phyloP scores from a whole-genome alignment of 2,113 vertebrate species.

The Ginglymostoma cirratum region DNA sequence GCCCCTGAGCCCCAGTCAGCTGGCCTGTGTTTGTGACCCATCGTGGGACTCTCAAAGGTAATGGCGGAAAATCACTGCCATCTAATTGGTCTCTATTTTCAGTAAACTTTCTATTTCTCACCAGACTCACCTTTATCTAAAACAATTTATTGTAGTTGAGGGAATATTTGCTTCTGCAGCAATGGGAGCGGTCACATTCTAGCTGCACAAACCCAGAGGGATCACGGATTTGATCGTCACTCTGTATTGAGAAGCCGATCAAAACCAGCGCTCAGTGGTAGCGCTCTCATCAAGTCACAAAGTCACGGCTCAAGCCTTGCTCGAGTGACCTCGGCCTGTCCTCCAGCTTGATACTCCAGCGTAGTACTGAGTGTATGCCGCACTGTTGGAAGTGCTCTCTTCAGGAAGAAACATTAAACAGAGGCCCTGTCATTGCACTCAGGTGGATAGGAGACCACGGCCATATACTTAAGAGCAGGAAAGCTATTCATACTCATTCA shows the following conservation, averaged over 20 bases:
- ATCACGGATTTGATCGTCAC: background rate
- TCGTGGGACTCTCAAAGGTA: background rate
- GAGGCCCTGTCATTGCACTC: background rate
- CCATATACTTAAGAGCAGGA: background rate
- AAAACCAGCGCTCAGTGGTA: background rate
- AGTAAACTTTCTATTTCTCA: background rate
- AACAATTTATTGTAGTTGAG: background rate
- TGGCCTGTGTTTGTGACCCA: background rate
- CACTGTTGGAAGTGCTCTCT: background rate
- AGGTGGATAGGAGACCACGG: background rate
- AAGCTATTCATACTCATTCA: background rate
- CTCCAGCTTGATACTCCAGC: background rate
- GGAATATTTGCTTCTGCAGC: background rate
- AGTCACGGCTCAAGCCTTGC: background rate
- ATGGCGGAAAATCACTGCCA: background rate
- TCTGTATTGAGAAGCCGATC: background rate
- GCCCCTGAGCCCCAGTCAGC: background rate
- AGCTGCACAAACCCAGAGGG: background rate
- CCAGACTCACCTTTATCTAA: background rate
- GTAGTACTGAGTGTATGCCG: background rate
- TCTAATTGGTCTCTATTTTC: background rate
- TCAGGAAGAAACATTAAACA: background rate
- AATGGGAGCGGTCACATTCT: background rate
- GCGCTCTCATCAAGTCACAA: background rate
- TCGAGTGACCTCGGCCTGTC: background rate